A percentile compares a stretch with the other conserved stretches of the same genome.
These are phyloP conservation scores for Actinernus sp. DNA, from an alignment of 92 coral and sea anemone species.

Conservation along the genomic window DNA sequence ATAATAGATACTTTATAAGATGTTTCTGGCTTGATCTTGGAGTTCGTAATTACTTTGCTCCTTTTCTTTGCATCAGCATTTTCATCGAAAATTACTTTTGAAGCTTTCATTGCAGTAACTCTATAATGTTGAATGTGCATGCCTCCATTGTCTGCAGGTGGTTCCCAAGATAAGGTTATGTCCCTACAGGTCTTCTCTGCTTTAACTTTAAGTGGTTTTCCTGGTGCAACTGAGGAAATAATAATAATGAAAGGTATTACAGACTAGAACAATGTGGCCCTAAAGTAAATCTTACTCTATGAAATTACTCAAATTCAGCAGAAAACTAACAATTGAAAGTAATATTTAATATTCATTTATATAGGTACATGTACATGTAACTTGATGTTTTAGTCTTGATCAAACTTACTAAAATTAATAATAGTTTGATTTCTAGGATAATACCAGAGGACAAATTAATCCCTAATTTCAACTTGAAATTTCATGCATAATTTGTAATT, in stretches of 20 bases:
- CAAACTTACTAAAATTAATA: too few species aligned
- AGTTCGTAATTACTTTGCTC: neutral
- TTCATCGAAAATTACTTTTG: neutral
- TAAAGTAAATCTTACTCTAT: too few species aligned
- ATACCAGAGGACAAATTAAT: too few species aligned
- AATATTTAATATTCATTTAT: too few species aligned
- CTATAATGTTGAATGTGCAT: slow-evolving; percentile 29
- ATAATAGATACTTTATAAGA: slow-evolving; percentile 2
- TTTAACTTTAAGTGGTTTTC: slow-evolving; percentile 40
- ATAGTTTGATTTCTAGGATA: too few species aligned
- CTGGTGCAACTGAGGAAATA: slow-evolving; percentile 47
- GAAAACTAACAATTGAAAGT: too few species aligned
- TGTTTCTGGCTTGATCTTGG: slow-evolving; percentile 11
- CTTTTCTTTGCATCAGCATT: neutral
- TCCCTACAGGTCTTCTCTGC: slow-evolving; percentile 52
- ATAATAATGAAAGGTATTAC: neutral
- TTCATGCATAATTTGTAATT: too few species aligned
- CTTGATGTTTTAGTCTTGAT: too few species aligned
- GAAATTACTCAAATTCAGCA: too few species aligned
- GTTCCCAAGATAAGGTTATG: slow-evolving; percentile 50
- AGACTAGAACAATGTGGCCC: neutral
- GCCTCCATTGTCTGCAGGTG: slow-evolving; percentile 64
- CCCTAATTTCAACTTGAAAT: too few species aligned
- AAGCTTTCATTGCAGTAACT: neutral
- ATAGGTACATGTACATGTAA: too few species aligned